phyloP scores from a whole-genome alignment of 2,888 invertebrate genomes.

The Cryptocephalus primarius region DNA sequence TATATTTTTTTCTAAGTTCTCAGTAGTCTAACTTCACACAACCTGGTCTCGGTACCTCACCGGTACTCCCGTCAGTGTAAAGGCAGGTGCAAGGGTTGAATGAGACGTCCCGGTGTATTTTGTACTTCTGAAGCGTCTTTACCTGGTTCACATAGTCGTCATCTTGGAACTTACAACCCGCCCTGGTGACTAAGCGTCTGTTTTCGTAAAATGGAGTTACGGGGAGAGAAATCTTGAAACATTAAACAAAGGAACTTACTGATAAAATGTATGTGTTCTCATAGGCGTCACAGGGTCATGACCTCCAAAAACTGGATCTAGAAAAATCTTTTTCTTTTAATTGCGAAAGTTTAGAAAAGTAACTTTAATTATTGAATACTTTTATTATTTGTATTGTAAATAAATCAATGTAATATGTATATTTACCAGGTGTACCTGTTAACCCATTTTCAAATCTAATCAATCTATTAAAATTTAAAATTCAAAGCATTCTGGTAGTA shows the following conservation, averaged over 20 bases:
- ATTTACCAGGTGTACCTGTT: too few relatives aligned
- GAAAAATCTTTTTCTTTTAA: too few relatives aligned
- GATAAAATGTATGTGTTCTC: neutral
- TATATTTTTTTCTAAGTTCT: constrained; percentile 20
- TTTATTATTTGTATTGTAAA: too few relatives aligned
- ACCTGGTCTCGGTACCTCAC: neutral
- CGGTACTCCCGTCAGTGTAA: constrained; percentile 20
- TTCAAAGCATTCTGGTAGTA: too few relatives aligned
- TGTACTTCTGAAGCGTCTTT: constrained; percentile 17
- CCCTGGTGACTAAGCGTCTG: constrained; percentile 16
- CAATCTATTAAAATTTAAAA: too few relatives aligned
- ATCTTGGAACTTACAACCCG: constrained; percentile 23
- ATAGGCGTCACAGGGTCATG: too few relatives aligned
- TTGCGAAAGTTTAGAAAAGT: too few relatives aligned
- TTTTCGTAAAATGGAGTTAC: constrained; percentile 22
- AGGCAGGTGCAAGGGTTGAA: constrained; percentile 21
- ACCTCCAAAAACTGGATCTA: too few relatives aligned
- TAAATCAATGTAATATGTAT: too few relatives aligned
- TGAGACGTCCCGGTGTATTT: constrained; percentile 13
- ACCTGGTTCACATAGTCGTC: constrained; percentile 19
- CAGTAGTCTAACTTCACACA: neutral
- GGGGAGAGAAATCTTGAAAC: constrained; percentile 21
- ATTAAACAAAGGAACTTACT: constrained; percentile 8
- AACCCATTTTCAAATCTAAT: too few relatives aligned
- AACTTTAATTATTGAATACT: too few relatives aligned